Percentiles rank a stretch among this genome's conserved stretches.
Conservation (phyloP, 30 jellyfish, hydroid and myxozoan genomes). For the Nemopilema nomurai region DNA sequence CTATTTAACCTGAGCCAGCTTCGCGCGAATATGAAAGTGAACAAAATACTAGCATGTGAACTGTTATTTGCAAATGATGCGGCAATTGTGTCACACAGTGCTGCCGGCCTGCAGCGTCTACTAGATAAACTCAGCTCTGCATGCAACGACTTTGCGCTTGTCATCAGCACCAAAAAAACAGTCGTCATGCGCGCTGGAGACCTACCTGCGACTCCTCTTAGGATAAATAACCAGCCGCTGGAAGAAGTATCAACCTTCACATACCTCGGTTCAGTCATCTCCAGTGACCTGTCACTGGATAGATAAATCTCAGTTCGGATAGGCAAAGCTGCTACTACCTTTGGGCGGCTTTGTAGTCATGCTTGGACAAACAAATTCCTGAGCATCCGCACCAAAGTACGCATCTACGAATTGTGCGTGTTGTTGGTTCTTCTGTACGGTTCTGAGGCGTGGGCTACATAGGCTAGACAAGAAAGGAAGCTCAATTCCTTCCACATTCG, state of each 20-base stretch:
- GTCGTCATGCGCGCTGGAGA: not conserved
- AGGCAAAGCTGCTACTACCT: not conserved
- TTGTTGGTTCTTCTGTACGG: constrained; percentile 6
- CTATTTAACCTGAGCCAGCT: constrained; percentile 36
- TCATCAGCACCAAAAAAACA: constrained; percentile 1
- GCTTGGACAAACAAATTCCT: not conserved
- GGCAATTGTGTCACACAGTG: constrained; percentile 6
- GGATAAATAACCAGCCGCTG: not conserved
- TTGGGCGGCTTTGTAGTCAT: not conserved
- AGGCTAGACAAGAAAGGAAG: not conserved
- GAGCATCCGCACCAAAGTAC: not conserved
- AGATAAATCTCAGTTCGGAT: not conserved
- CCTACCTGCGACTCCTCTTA: not conserved
- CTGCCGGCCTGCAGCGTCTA: constrained; percentile 6
- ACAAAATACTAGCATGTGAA: not conserved
- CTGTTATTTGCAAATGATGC: constrained; percentile 45
- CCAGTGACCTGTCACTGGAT: not conserved
- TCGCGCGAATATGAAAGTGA: constrained; percentile 41
- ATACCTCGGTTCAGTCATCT: not conserved
- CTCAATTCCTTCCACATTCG: not conserved
- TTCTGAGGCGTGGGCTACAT: not conserved
- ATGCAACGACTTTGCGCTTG: not conserved
- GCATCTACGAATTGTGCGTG: not conserved
- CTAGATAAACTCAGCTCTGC: constrained; percentile 4
- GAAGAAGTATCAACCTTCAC: not conserved